These are phyloP conservation scores for Gortyna flavago DNA, from an alignment of 2,888 invertebrate species.

Conservation along the genomic window DNA sequence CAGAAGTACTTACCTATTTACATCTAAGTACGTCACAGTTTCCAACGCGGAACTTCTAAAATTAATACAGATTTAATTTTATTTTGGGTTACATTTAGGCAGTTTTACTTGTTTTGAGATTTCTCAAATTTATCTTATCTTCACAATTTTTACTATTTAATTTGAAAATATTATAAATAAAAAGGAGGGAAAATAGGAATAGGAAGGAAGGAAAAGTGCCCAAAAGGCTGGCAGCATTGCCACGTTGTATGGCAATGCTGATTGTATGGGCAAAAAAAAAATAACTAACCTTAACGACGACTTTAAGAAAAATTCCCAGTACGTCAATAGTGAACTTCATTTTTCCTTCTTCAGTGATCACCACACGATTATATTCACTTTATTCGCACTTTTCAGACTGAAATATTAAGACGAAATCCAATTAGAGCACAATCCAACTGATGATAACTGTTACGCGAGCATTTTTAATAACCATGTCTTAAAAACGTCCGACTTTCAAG, in stretches of 20 bases:
- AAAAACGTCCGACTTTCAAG: conserved; percentile 53
- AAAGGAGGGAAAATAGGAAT: not conserved
- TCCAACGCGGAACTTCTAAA: conserved; percentile 37
- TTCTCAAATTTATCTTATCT: not conserved
- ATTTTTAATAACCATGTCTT: conserved; percentile 37
- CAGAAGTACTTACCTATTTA: conserved; percentile 22
- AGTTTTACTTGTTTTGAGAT: not conserved
- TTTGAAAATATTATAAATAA: not conserved
- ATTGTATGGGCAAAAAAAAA: not conserved
- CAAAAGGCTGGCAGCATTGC: not conserved
- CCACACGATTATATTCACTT: conserved; percentile 75
- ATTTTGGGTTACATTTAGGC: not conserved
- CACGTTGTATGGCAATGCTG: not conserved
- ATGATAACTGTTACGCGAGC: conserved; percentile 66
- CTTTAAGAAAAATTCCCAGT: conserved; percentile 88
- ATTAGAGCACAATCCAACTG: conserved; percentile 66
- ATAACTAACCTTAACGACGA: conserved; percentile 87
- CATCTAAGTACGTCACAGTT: conserved; percentile 39
- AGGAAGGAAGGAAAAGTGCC: not conserved
- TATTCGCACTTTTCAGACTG: conserved; percentile 83
- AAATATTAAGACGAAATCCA: conserved; percentile 73
- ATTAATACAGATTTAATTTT: conserved; percentile 10
- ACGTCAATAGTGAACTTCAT: conserved; percentile 89
- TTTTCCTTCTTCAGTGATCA: conserved; percentile 71
- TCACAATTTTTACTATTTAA: not conserved